Percentiles rank a stretch among this genome's conserved stretches.
These are phyloP conservation scores for Platalea minor DNA, from an alignment of 2,797 vertebrate genomes.

Conservation along the genomic window DNA sequence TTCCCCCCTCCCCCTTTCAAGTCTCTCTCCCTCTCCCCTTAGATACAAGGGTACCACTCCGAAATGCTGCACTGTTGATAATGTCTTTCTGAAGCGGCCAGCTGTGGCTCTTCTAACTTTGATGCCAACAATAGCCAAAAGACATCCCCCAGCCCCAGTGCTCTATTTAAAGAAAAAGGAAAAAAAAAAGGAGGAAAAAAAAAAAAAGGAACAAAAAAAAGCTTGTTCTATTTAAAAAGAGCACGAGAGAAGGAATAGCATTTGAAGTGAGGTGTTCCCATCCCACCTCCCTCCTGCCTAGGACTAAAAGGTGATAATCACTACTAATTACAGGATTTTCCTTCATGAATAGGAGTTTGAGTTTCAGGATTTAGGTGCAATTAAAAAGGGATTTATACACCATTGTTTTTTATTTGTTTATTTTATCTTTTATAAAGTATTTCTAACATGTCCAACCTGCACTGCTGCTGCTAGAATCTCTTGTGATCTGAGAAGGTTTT, in stretches of 20 bases:
- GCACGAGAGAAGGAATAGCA: not conserved
- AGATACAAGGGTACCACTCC: constrained; percentile 30
- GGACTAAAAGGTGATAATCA: constrained; percentile 50
- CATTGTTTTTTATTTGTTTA: constrained; percentile 52
- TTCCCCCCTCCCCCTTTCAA: not conserved
- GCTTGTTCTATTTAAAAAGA: not conserved
- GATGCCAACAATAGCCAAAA: not conserved
- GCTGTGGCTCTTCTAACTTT: constrained; percentile 7
- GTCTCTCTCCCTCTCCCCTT: not conserved
- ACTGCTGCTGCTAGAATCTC: constrained; percentile 45
- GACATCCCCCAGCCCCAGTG: not conserved
- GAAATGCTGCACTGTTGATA: constrained; percentile 21
- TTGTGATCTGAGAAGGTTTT: constrained; percentile 59
- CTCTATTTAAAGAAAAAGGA: not conserved
- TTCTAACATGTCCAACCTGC: not conserved
- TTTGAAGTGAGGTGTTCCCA: constrained; percentile 7
- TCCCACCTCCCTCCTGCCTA: constrained; percentile 57
- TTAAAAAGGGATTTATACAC: constrained; percentile 26
- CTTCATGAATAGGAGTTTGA: constrained; percentile 55
- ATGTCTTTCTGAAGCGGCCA: not conserved
- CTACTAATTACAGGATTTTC: constrained; percentile 34
- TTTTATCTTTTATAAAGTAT: constrained; percentile 48
- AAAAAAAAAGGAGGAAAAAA: too few species aligned
- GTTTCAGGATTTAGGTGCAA: constrained; percentile 22
- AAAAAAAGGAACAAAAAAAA: not conserved